A percentile compares a stretch with the other conserved stretches of the same genome.
Conservation (phyloP, 2,888 invertebrate species). For the Diplazon laetatorius region DNA sequence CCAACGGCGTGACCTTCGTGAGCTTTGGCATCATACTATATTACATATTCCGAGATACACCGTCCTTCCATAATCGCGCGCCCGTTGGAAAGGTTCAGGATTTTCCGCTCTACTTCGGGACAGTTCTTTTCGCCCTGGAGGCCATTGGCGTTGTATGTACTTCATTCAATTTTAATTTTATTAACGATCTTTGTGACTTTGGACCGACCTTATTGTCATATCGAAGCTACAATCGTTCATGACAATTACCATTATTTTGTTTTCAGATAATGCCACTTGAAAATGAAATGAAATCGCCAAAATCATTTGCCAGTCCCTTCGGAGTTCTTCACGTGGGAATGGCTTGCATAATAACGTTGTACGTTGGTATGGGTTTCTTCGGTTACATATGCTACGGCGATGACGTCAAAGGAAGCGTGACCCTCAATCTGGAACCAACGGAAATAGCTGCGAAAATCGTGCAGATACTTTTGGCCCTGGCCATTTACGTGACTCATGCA, state of each 20-base stretch:
- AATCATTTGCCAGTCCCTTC: conserved; percentile 89
- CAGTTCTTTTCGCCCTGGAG: conserved; percentile 97
- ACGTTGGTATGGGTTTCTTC: conserved; percentile 94
- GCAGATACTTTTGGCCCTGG: conserved; percentile 89
- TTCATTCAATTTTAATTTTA: background rate
- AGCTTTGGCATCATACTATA: conserved; percentile 94
- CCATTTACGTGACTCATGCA: conserved; percentile 96
- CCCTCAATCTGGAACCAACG: conserved; percentile 89
- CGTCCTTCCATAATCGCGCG: conserved; percentile 86
- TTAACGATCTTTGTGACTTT: background rate
- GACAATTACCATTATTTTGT: conserved; percentile 29
- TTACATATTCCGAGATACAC: conserved; percentile 90
- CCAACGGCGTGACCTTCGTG: conserved; percentile 92
- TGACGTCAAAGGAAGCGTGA: conserved; percentile 90
- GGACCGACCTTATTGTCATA: too few species aligned
- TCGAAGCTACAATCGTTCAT: too few species aligned
- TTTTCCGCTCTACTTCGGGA: conserved; percentile 97
- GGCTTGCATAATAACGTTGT: conserved; percentile 91
- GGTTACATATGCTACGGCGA: conserved; percentile 95
- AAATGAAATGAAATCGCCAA: conserved; percentile 96
- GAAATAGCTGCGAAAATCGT: conserved; percentile 88
- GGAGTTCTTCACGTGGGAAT: conserved; percentile 95
- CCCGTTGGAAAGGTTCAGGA: conserved; percentile 87
- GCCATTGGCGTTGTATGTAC: conserved; percentile 93
- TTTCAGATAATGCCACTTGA: conserved; percentile 94